Conservation (phyloP, 2,888 invertebrate species). For the Ferrisia virgata region DNA sequence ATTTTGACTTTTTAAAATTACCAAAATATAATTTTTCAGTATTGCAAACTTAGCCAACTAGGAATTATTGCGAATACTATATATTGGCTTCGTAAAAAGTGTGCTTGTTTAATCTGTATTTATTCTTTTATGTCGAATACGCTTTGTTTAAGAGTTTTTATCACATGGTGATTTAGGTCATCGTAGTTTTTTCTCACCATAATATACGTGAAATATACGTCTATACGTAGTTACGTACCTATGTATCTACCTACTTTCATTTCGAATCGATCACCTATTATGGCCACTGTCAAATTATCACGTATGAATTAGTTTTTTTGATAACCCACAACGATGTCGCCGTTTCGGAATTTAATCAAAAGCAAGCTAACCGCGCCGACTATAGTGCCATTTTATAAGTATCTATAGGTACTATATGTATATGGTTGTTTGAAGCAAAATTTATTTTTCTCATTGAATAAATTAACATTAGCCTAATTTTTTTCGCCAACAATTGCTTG, state of each 20-base stretch:
- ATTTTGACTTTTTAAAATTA: neutral
- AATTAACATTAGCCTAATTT: too few species aligned
- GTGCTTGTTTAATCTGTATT: neutral
- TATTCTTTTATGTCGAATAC: neutral
- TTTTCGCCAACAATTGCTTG: too few species aligned
- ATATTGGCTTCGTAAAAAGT: neutral
- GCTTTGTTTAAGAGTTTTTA: constrained; percentile 10
- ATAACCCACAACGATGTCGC: neutral
- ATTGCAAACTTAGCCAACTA: neutral
- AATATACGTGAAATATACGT: neutral
- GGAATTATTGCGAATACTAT: neutral
- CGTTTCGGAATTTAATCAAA: neutral
- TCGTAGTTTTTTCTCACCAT: neutral
- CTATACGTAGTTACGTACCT: neutral
- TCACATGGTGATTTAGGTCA: constrained; percentile 28
- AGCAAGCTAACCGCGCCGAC: neutral
- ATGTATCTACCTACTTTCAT: constrained; percentile 2
- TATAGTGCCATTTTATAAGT: too few species aligned
- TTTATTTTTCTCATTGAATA: too few species aligned
- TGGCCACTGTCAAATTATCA: neutral
- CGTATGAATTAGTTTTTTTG: neutral
- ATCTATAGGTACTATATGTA: too few species aligned
- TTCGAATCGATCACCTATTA: constrained; percentile 7
- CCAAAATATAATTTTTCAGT: neutral
- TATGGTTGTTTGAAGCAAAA: neutral